Evolutionary conservation across 2,797 vertebrate genomes (phyloP), one percentile per base, ranked within the genome.

Genomic region (Tauraco hartlaubi): DNA sequence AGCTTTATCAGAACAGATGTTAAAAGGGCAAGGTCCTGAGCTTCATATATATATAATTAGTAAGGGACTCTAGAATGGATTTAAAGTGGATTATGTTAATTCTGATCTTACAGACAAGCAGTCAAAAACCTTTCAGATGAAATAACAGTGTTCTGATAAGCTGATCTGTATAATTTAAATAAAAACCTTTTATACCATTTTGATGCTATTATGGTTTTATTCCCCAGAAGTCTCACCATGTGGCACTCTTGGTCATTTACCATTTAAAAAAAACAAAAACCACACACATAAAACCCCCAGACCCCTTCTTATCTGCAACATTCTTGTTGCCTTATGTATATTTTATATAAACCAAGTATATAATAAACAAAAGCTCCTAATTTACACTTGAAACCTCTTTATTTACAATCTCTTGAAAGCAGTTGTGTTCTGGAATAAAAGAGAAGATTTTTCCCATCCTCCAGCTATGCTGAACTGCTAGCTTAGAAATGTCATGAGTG

Each of bases 71-170:
- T 90, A 86, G 91, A 96, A 95, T 95, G 95, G 95, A 95, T 97
- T 98, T 98, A 72, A 96, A 96, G 85, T 97, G 96, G 97, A 98
- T 98, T 98, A 98, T 97, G 97, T 93, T 97, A 97, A 98, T 96
- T 96, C 79, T 92, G 92, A 94, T 97, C 96, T 91, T 71, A 88
- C 89, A 92, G 92, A 83, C 92, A 89, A 89, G 56, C 96, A 93
- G 86, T 96, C 91, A 95, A 84, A 97, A 96, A 85, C 95, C 94
- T 96, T 94, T 82, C 96, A 97, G 96, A 96, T 97, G 95, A 96
- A 89, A 96, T 96, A 97, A 96, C 94, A 88, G 91, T 90, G 95
- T 93, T 93, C 90, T 79, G 95, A 97, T 98, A 97, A 98, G 96
- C 96, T 95, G 92, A 96, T 97, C 93, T 19, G 21, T 96, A 85